Conservation (phyloP, 1,140 invertebrate species). For the Vollenhovia emeryi region DNA sequence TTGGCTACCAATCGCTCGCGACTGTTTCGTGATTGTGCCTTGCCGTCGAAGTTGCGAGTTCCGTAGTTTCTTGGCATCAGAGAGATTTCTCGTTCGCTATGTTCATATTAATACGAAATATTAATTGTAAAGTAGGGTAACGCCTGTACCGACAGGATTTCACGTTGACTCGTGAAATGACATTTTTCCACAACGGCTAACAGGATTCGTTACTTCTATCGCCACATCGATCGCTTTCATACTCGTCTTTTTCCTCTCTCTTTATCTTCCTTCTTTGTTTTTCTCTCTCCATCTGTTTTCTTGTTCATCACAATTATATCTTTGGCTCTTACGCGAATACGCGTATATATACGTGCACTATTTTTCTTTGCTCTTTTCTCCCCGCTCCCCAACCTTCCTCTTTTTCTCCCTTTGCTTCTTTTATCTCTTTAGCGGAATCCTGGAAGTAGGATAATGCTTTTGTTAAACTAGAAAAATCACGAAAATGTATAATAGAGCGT, state of each 20-base stretch:
- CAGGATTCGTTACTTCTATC: constrained; percentile 38
- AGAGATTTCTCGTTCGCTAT: not conserved
- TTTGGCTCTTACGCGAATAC: constrained; percentile 31
- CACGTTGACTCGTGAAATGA: not conserved
- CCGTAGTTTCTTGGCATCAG: not conserved
- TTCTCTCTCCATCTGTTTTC: constrained; percentile 51
- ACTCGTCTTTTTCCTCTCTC: constrained; percentile 25
- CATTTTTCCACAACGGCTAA: constrained; percentile 14
- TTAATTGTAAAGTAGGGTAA: constrained; percentile 5
- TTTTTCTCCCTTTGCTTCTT: constrained; percentile 27
- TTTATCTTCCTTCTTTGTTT: constrained; percentile 43
- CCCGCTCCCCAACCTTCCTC: not conserved
- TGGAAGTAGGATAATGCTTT: constrained; percentile 50
- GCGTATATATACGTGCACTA: not conserved
- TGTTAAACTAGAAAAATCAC: constrained; percentile 31
- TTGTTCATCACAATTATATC: constrained; percentile 12
- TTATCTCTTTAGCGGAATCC: not conserved
- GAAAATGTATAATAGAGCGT: not conserved
- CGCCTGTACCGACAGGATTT: not conserved
- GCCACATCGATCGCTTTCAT: constrained; percentile 53
- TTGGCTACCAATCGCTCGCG: not conserved
- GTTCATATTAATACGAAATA: not conserved
- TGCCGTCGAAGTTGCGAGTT: not conserved
- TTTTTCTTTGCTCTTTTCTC: not conserved
- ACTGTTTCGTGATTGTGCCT: not conserved